phyloP scores from a whole-genome alignment of 1,140 invertebrate species.

The Drosophila navojoa region DNA sequence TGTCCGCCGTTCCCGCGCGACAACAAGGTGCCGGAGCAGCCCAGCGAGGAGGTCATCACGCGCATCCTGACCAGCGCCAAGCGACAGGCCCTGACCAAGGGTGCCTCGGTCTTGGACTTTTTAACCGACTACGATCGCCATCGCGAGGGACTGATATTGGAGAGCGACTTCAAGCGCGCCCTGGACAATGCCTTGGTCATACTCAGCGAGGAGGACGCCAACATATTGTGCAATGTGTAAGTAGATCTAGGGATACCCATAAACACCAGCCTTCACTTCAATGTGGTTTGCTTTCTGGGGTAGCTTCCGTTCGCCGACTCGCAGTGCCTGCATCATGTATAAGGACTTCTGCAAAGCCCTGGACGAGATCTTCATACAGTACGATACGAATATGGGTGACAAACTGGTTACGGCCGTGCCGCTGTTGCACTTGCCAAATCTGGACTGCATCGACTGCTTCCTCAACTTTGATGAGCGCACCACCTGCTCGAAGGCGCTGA shows the following conservation, averaged over 20 bases:
- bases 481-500: slow-evolving; percentile 86
- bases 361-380: slow-evolving; percentile 88
- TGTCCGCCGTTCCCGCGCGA: slow-evolving; percentile 57
- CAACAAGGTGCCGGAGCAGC: slow-evolving; percentile 14
- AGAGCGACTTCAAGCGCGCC: slow-evolving; percentile 87
- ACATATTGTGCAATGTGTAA: slow-evolving; percentile 62
- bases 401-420: slow-evolving; percentile 85
- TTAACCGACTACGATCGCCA: slow-evolving; percentile 86
- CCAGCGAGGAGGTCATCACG: slow-evolving; percentile 86
- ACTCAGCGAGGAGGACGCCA: slow-evolving; percentile 83
- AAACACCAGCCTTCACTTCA: background rate
- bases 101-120: slow-evolving; percentile 87
- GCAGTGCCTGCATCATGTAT: slow-evolving; percentile 87
- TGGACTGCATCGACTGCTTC: slow-evolving; percentile 86
- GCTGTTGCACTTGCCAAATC: slow-evolving; percentile 86
- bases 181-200: slow-evolving; percentile 86
- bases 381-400: slow-evolving; percentile 87
- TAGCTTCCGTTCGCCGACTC: slow-evolving; percentile 86
- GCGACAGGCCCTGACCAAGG: slow-evolving; percentile 87
- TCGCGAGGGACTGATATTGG: slow-evolving; percentile 86
- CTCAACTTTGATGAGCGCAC: slow-evolving; percentile 88
- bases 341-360: slow-evolving; percentile 86
- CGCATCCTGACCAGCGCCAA: slow-evolving; percentile 89
- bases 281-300: background rate
- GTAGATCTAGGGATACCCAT: background rate